Evolutionary conservation across 2,113 vertebrate species (phyloP).

Genomic region (Cavia aperea): DNA sequence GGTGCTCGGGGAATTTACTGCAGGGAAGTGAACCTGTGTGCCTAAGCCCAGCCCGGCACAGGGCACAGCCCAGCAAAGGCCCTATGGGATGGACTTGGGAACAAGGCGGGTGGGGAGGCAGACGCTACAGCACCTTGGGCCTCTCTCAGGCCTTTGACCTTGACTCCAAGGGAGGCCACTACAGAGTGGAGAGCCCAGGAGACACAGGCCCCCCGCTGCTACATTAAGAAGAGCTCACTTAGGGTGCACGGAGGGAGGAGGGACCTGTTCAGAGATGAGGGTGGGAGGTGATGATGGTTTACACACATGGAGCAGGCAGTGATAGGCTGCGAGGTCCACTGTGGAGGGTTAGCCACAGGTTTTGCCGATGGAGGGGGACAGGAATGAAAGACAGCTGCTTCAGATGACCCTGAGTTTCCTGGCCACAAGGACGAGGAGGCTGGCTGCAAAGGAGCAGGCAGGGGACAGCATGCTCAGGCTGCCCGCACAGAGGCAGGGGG

Average conservation of each 20-base stretch:
- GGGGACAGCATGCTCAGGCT: too few species aligned
- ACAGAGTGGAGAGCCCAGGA: neutral
- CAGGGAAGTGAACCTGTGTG: neutral
- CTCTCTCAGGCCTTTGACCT: neutral
- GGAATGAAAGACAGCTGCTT: neutral
- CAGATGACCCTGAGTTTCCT: neutral
- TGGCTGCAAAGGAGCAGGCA: neutral
- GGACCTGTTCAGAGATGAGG: too few species aligned
- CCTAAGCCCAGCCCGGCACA: neutral
- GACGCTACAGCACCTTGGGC: too few species aligned
- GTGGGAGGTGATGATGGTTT: too few species aligned
- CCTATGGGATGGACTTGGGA: neutral
- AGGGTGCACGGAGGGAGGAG: neutral
- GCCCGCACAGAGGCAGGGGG: neutral
- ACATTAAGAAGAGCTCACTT: neutral
- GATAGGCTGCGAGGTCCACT: neutral
- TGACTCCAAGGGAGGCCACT: neutral
- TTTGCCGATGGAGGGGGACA: neutral
- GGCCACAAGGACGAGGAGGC: neutral
- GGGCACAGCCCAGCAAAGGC: neutral
- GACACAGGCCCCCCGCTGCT: neutral
- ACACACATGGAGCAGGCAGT: too few species aligned
- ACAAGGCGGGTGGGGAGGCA: neutral
- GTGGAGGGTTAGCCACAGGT: neutral
- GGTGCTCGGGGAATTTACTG: neutral